These are phyloP conservation scores for Mugil cephalus DNA, from an alignment of 2,113 vertebrate species.

Conservation along the genomic window DNA sequence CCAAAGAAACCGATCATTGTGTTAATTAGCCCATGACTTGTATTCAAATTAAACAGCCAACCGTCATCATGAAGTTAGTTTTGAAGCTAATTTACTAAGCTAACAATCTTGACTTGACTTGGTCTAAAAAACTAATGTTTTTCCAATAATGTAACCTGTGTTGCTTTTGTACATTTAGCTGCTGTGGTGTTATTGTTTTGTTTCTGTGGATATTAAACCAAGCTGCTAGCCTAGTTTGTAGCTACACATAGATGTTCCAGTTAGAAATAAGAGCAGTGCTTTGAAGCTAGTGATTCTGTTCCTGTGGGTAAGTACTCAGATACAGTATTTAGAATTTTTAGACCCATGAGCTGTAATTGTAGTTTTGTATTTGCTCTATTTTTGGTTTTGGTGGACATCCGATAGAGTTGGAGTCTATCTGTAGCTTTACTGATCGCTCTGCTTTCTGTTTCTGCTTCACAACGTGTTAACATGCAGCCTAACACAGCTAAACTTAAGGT, in stretches of 20 bases:
- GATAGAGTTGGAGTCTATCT: background rate
- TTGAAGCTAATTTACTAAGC: too few species aligned
- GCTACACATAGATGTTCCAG: background rate
- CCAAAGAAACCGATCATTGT: too few species aligned
- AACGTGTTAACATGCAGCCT: constrained; percentile 65
- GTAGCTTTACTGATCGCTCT: constrained; percentile 34
- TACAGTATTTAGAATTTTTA: background rate
- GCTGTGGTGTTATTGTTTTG: background rate
- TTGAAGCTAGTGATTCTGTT: background rate
- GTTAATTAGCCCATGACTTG: too few species aligned
- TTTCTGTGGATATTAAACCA: background rate
- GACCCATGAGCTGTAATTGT: background rate
- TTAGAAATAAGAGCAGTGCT: background rate
- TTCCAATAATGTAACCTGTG: too few species aligned
- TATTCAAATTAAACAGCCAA: too few species aligned
- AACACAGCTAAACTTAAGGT: constrained; percentile 75
- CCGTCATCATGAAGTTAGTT: too few species aligned
- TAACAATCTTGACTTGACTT: too few species aligned
- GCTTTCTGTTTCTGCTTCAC: constrained; percentile 69
- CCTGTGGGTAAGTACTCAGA: background rate
- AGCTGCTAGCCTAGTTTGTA: background rate
- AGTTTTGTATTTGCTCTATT: background rate
- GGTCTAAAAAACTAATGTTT: too few species aligned
- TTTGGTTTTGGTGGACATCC: background rate
- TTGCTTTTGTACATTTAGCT: too few species aligned